These are phyloP conservation scores for Hyles vespertilio DNA, from an alignment of 1,140 invertebrate genomes.

Conservation along the genomic window DNA sequence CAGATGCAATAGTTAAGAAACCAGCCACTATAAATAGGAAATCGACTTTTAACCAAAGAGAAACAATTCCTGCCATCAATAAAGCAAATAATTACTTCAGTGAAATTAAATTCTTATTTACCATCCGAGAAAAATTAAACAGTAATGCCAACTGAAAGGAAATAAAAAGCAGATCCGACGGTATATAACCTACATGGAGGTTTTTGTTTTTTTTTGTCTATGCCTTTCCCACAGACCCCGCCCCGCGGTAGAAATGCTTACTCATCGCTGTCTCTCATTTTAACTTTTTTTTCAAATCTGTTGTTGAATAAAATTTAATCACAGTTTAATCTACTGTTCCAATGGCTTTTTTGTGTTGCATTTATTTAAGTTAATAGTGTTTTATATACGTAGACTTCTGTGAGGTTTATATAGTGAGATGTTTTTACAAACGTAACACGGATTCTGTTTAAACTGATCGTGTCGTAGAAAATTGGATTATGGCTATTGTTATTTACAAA, in stretches of 20 bases:
- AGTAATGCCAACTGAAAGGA: conserved; percentile 2
- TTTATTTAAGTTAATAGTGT: conserved; percentile 25
- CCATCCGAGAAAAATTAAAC: no score
- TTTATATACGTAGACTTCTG: conserved; percentile 24
- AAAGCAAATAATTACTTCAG: no score
- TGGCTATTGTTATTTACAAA: no score
- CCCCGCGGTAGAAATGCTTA: conserved; percentile 39
- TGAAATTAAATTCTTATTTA: no score
- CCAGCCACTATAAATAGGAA: no score
- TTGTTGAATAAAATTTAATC: conserved; percentile 63
- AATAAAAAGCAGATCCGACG: neutral
- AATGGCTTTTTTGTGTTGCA: conserved; percentile 55
- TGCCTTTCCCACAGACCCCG: conserved; percentile 56
- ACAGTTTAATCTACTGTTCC: conserved; percentile 65
- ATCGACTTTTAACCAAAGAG: no score
- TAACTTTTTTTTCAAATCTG: conserved; percentile 44
- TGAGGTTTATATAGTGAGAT: conserved; percentile 1
- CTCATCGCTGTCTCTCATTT: conserved; percentile 50
- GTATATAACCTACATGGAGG: conserved; percentile 38
- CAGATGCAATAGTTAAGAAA: no score
- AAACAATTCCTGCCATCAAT: no score
- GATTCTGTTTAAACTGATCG: no score
- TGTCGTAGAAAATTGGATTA: no score
- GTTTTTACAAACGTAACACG: no score
- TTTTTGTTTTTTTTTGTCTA: conserved; percentile 26